Conservation (phyloP, 2,113 vertebrate species). For the Empidonax alnorum region DNA sequence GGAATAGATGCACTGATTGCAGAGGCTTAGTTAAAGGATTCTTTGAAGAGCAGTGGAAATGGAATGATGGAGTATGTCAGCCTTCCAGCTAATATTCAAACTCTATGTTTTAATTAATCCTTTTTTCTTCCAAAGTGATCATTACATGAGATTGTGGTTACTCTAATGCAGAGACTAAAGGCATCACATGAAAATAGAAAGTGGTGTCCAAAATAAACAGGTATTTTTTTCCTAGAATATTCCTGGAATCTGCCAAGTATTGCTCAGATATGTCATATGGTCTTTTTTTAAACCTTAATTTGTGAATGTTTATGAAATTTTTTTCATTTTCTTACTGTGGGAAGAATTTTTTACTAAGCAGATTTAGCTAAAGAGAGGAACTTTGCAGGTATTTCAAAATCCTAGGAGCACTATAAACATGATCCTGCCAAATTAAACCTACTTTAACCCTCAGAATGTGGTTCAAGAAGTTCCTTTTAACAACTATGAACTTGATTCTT, state of each 20-base stretch:
- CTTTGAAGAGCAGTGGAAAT: not conserved
- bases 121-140: not conserved
- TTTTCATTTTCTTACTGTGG: not conserved
- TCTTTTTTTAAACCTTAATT: not conserved
- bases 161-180: not conserved
- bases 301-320: not conserved
- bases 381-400: not conserved
- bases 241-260: not conserved
- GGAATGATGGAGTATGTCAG: not conserved
- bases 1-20: not conserved
- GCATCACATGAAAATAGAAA: not conserved
- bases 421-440: not conserved
- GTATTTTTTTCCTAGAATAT: not conserved
- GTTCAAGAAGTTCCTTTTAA: not conserved
- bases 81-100: not conserved
- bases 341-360: not conserved
- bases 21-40: not conserved
- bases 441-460: not conserved
- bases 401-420: not conserved
- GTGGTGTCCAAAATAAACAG: not conserved
- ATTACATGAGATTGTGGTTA: not conserved
- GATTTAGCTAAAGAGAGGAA: not conserved
- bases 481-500: not conserved
- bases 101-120: not conserved
- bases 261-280: not conserved